Evolutionary conservation across 1,140 invertebrate species (phyloP), one percentile per base, ranked within the genome.

Genomic region (Saccostrea glomerata): DNA sequence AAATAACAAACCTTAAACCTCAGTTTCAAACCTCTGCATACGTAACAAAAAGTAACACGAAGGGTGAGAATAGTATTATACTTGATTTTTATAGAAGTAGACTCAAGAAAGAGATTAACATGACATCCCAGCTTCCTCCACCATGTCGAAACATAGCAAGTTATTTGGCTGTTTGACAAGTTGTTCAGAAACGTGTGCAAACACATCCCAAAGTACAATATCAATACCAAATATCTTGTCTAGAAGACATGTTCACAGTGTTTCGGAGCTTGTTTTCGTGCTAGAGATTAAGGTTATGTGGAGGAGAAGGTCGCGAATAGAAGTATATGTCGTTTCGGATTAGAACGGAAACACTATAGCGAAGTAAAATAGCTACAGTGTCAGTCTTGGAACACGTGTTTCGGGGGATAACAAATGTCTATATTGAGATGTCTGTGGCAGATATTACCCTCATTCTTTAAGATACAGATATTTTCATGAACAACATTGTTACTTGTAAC

Each of bases 81-180:
- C 15, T n/a, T 77, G 70, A 77, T 36, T 36, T 2, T 77, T 23
- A 77, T 77, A 36, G 30, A 12, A 30, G 30, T 25, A 25, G 70
- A 77, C 70, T 30, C 3, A 12, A 77, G 70, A 77, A 12, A 25
- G 7, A 25, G 70, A 77, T 77, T 30, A 30, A 77, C 70, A 77
- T 36, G 70, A 77, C 70, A 77, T 15, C 23, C 13, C 23, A 30
- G 23, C 70, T 36, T 25, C 70, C 25, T 25, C 23, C 13, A 7
- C 23, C 23, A 77, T 77, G 70, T 77, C 70, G 25, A 25, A 36
- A 77, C 70, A 77, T 17, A 15, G 25, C 30, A 23, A 77, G 70
- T 77, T 77, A 77, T 77, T 77, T 77, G 70, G 70, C 70, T 11
- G 70, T 77, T 77, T 77, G 70, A 77, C 70, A 77, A 77, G 70